phyloP scores from a whole-genome alignment of 1,140 invertebrate genomes.

The Papilio dardanus region DNA sequence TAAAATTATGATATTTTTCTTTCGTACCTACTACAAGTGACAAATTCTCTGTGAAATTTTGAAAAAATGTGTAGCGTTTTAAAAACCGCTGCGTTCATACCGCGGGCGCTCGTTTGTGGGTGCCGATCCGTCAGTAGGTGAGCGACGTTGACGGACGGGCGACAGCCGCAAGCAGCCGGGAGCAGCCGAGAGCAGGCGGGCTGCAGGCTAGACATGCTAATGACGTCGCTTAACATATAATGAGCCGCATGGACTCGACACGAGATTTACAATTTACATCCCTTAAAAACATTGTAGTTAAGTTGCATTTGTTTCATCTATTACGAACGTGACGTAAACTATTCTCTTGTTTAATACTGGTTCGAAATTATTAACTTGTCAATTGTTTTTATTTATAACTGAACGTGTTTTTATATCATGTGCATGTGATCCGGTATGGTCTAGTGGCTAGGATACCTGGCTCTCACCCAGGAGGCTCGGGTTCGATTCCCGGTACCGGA shows the following conservation, averaged over 20 bases:
- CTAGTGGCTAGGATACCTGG: slow-evolving; percentile 39
- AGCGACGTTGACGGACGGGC: slow-evolving; percentile 72
- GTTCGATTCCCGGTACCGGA: slow-evolving; percentile 59
- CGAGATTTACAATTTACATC: slow-evolving; percentile 26
- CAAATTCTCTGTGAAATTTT: too few relatives aligned
- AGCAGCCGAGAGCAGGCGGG: background rate
- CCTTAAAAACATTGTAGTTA: background rate
- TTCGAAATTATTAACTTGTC: background rate
- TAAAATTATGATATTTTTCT: too few relatives aligned
- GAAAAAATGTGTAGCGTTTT: background rate
- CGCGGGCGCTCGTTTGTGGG: background rate
- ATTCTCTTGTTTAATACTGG: background rate
- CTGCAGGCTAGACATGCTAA: slow-evolving; percentile 71
- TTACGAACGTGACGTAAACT: background rate
- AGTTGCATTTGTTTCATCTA: background rate
- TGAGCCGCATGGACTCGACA: slow-evolving; percentile 52
- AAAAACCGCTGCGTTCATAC: slow-evolving; percentile 16
- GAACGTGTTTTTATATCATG: background rate
- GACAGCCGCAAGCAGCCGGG: slow-evolving; percentile 43
- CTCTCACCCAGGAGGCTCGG: slow-evolving; percentile 44
- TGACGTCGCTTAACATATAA: slow-evolving; percentile 76
- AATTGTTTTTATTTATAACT: background rate
- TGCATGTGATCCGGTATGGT: slow-evolving; percentile 27
- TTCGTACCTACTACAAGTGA: too few relatives aligned
- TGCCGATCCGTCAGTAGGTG: slow-evolving; percentile 28